Base-by-base conservation (phyloP, 2,797 vertebrate genomes). In the Micromesistius poutassou region DNA sequence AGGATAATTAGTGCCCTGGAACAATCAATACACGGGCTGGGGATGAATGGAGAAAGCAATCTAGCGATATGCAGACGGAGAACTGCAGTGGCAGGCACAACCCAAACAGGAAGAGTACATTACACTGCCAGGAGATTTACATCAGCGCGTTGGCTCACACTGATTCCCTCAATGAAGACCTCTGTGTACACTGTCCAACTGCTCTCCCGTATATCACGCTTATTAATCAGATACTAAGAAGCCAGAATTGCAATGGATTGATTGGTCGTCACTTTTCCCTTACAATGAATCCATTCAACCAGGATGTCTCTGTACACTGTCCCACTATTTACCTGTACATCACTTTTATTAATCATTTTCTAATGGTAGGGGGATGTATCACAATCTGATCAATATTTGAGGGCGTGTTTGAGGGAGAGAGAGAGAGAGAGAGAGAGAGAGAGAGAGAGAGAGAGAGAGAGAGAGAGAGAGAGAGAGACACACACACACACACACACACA, bases 1-100 rank as follows among this genome's bases (percentile, higher is more conserved):
- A 82, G 81, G 77, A 89, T 90, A 90, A 93, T 93, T 90, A 91
- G 90, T 90, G 87, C 84, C 78, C 77, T 72, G 80, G 74, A 81
- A 82, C 62, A 22, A 93, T 93, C 92, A 88, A 93, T 92, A 87
- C 13, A 30, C 5, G 71, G 79, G 16, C 28, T 22, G 87, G 87
- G 38, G 73, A 81, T 83, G 86, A 71, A 81, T 66, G 76, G 68
- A 35, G 79, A 83, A 72, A 77, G 78, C 83, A 87, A 86, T 68
- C 62, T 68, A 81, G 87, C 86, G 87, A 89, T 90, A 84, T 75
- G 76, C 42, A 74, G 38, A 6, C n/a, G 1, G 77, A 84, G 76
- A 88, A 86, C 36, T 88, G 90, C 87, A 80, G 5, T 4, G 80
- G 70, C 76, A 82, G 80, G 89, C 87, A 88, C 80, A 85, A 88